Percentiles rank a stretch among this genome's conserved stretches.
These are phyloP conservation scores for Blera fallax DNA, from an alignment of 2,888 invertebrate species.

Conservation along the genomic window DNA sequence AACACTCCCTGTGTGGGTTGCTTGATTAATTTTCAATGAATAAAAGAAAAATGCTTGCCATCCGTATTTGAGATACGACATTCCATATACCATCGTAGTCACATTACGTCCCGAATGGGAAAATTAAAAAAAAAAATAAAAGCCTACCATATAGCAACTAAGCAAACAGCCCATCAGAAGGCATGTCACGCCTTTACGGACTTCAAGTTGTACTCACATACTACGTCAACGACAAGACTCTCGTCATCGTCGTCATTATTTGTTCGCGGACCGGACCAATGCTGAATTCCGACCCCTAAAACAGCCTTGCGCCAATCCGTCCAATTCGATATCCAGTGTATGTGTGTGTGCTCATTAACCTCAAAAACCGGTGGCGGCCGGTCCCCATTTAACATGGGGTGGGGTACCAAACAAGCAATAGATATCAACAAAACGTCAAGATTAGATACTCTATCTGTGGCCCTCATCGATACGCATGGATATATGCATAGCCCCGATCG, in stretches of 20 bases:
- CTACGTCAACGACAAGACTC: neutral
- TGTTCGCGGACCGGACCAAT: neutral
- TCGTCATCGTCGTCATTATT: neutral
- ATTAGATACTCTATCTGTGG: neutral
- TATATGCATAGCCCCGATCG: conserved; percentile 19
- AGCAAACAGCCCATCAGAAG: conserved; percentile 5
- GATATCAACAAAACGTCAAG: neutral
- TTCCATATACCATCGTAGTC: conserved; percentile 30
- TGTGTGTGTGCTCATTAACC: conserved; percentile 32
- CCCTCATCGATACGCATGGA: neutral
- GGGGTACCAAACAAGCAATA: neutral
- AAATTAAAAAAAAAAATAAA: neutral
- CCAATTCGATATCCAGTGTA: conserved; percentile 5
- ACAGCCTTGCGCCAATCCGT: conserved; percentile 30
- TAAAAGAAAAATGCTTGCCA: conserved; percentile 5
- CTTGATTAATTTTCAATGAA: conserved; percentile 24
- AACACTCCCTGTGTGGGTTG: neutral
- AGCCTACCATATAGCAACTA: neutral
- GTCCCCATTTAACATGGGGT: neutral
- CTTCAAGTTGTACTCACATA: conserved; percentile 7
- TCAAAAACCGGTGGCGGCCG: conserved; percentile 23
- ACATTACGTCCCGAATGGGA: conserved; percentile 19
- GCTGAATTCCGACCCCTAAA: conserved; percentile 23
- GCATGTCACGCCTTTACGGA: conserved; percentile 18
- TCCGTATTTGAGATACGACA: conserved; percentile 12